Evolutionary conservation across 2,797 vertebrate species (phyloP).

Genomic region (Serranus cabrilla): DNA sequence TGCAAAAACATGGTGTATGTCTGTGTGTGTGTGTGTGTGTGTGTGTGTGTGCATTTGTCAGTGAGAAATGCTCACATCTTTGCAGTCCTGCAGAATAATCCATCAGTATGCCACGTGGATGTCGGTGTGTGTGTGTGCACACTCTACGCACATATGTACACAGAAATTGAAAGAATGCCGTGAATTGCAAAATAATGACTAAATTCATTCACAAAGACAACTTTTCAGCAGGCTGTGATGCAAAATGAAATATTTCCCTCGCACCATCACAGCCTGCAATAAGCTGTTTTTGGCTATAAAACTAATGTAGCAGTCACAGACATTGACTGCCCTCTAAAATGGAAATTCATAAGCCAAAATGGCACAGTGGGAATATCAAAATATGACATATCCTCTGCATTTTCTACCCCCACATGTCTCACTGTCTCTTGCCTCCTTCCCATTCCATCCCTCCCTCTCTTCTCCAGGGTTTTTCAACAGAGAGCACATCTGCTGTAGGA

Average conservation of each 20-base stretch:
- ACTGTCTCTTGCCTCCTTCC: constrained; percentile 12
- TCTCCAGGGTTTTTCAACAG: constrained; percentile 53
- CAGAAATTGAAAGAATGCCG: constrained; percentile 9
- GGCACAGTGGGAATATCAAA: constrained; percentile 75
- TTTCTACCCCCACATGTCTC: constrained; percentile 6
- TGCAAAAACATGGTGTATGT: constrained; percentile 3
- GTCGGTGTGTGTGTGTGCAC: not conserved
- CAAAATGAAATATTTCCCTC: constrained; percentile 43
- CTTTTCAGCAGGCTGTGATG: constrained; percentile 30
- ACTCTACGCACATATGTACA: not conserved
- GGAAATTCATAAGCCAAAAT: constrained; percentile 72
- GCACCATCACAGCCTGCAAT: constrained; percentile 27
- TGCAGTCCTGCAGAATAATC: not conserved
- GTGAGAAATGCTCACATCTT: constrained; percentile 2
- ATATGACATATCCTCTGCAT: constrained; percentile 61
- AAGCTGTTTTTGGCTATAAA: constrained; percentile 68
- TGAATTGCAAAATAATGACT: constrained; percentile 22
- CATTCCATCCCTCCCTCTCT: constrained; percentile 20
- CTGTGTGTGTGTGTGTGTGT: not conserved
- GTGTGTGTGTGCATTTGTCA: not conserved
- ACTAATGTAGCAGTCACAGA: constrained; percentile 69
- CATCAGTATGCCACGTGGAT: not conserved
- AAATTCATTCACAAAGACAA: constrained; percentile 40
- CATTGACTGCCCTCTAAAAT: constrained; percentile 76
- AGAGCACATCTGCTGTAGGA: constrained; percentile 66